These are phyloP conservation scores for Pyrocoelia pectoralis DNA, from an alignment of 2,888 invertebrate species.

Conservation along the genomic window DNA sequence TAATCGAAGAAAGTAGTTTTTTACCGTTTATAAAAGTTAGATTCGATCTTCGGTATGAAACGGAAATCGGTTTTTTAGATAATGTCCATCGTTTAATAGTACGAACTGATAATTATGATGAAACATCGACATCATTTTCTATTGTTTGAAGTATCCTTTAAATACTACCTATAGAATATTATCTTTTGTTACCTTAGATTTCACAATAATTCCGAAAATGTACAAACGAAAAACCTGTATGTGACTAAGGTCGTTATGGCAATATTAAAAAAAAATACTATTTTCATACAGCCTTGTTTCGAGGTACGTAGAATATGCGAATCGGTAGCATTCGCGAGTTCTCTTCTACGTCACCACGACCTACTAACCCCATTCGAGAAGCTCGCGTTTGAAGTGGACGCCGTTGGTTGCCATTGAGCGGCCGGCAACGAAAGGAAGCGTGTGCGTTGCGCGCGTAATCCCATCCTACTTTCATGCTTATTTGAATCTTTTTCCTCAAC, in stretches of 20 bases:
- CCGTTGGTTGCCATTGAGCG: constrained; percentile 56
- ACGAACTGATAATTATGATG: background rate
- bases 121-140: background rate
- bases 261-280: constrained; percentile 45
- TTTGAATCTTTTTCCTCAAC: constrained; percentile 10
- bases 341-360: constrained; percentile 68
- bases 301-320: constrained; percentile 70
- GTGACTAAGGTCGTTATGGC: constrained; percentile 43
- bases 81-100: background rate
- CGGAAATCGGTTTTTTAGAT: background rate
- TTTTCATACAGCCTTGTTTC: constrained; percentile 52
- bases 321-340: constrained; percentile 72
- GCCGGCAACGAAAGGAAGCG: constrained; percentile 45
- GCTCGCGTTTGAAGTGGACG: constrained; percentile 54
- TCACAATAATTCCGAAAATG: constrained; percentile 26
- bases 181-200: constrained; percentile 8
- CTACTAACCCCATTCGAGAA: constrained; percentile 74
- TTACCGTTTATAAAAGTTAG: no score
- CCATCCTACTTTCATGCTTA: background rate
- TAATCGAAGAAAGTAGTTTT: background rate
- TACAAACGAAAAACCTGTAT: constrained; percentile 39
- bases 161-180: no score
- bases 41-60: no score
- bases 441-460: constrained; percentile 14
- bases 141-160: no score